phyloP scores from a whole-genome alignment of 2,888 invertebrate species.

The Abrostola triplasia region DNA sequence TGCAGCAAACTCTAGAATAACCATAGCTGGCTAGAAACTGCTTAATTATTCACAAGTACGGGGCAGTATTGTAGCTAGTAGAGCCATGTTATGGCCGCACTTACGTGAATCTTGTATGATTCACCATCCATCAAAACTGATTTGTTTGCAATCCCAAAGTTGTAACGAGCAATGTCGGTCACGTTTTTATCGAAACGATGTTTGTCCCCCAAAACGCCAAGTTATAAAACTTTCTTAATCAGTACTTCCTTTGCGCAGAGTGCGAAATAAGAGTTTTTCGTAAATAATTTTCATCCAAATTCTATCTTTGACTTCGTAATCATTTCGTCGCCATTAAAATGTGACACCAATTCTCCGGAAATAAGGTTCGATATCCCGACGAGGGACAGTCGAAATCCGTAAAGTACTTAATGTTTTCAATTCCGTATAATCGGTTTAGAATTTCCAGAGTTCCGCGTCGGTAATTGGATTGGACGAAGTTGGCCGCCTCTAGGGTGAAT shows the following conservation, averaged over 20 bases:
- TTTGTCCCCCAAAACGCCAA: constrained; percentile 75
- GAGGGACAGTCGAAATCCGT: constrained; percentile 71
- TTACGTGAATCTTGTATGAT: constrained; percentile 31
- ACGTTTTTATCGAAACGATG: constrained; percentile 71
- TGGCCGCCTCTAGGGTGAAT: constrained; percentile 74
- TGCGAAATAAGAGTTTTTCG: constrained; percentile 80
- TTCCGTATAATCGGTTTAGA: constrained; percentile 88
- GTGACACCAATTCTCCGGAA: constrained; percentile 63
- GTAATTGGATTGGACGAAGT: constrained; percentile 86
- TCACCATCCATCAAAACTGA: constrained; percentile 48
- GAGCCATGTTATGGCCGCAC: constrained; percentile 1
- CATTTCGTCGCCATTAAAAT: constrained; percentile 62
- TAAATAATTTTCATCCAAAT: constrained; percentile 84
- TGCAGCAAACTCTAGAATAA: too few relatives aligned
- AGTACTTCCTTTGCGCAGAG: constrained; percentile 74
- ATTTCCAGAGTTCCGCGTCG: constrained; percentile 85
- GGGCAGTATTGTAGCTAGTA: too few relatives aligned
- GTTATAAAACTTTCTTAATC: constrained; percentile 86
- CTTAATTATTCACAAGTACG: too few relatives aligned
- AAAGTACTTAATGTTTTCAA: constrained; percentile 88
- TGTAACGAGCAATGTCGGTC: constrained; percentile 71
- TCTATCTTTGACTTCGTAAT: constrained; percentile 84
- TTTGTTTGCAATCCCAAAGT: constrained; percentile 57
- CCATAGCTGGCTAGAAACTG: neutral
- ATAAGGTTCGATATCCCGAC: constrained; percentile 74